These are phyloP conservation scores for Streblospio benedicti DNA, from an alignment of 1,140 invertebrate genomes.

Conservation along the genomic window DNA sequence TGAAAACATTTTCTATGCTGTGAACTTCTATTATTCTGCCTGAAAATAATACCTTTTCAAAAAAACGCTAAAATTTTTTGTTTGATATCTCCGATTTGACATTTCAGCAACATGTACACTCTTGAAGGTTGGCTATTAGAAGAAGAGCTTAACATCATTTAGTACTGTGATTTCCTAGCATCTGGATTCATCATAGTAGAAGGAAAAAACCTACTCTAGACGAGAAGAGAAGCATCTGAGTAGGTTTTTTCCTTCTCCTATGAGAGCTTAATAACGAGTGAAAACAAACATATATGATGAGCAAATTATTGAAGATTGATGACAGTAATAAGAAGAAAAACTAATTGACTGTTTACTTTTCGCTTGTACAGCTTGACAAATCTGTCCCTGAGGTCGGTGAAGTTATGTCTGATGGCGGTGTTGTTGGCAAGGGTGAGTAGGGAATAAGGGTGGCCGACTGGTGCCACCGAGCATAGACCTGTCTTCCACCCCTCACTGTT, in stretches of 20 bases:
- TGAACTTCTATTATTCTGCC: no score
- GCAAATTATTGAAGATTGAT: not conserved
- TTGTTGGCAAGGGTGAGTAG: constrained; percentile 48
- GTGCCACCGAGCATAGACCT: constrained; percentile 47
- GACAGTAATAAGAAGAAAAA: not conserved
- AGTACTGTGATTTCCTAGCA: no score
- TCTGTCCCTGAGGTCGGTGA: constrained; percentile 39
- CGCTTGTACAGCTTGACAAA: constrained; percentile 46
- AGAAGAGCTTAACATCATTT: no score
- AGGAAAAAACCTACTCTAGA: not conserved
- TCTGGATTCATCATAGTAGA: constrained; percentile 1
- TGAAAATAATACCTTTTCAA: no score
- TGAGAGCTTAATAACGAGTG: not conserved
- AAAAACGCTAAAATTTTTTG: no score
- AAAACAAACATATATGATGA: not conserved
- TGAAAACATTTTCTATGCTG: no score
- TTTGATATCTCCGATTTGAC: no score
- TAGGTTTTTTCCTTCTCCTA: no score
- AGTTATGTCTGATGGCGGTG: constrained; percentile 44
- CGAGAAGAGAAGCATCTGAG: no score
- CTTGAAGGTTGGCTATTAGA: no score
- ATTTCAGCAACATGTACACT: no score
- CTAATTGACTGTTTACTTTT: constrained; percentile 33
- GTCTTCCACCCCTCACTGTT: constrained; percentile 51
- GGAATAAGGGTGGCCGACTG: constrained; percentile 45